Conservation (phyloP, 2,888 invertebrate species). For the Eupsilia transversa region DNA sequence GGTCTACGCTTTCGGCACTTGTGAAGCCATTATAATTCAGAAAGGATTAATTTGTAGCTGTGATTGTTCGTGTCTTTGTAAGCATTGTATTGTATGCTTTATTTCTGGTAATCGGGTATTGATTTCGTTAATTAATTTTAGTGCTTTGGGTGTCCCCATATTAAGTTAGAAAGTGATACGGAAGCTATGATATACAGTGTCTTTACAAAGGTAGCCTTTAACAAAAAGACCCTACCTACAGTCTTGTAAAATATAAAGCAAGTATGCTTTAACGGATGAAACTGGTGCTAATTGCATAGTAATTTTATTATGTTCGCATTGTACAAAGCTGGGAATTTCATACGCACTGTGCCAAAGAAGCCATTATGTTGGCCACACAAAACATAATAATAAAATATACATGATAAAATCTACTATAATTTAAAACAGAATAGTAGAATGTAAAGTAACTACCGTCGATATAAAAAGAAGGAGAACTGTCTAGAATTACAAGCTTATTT, state of each 20-base stretch:
- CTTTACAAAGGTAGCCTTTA: background rate
- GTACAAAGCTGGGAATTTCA: background rate
- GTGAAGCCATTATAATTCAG: constrained; percentile 47
- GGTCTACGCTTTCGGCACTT: constrained; percentile 52
- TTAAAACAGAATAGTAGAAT: background rate
- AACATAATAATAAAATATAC: background rate
- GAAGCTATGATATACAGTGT: background rate
- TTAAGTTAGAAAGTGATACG: too few species aligned
- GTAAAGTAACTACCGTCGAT: background rate
- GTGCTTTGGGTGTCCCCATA: background rate
- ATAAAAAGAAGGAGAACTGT: background rate
- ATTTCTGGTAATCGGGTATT: constrained; percentile 10
- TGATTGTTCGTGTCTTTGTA: constrained; percentile 30
- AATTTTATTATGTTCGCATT: background rate
- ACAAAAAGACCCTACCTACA: too few species aligned
- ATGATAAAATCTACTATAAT: background rate
- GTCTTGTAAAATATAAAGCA: background rate
- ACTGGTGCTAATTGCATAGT: background rate
- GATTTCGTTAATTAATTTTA: background rate
- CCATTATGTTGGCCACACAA: background rate
- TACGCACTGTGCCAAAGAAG: background rate
- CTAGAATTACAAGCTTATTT: background rate
- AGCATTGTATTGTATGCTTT: background rate
- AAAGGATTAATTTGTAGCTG: constrained; percentile 52
- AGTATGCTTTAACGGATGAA: background rate